Conservation (phyloP, 2,888 invertebrate genomes). For the Polydrusus pterygomalis region DNA sequence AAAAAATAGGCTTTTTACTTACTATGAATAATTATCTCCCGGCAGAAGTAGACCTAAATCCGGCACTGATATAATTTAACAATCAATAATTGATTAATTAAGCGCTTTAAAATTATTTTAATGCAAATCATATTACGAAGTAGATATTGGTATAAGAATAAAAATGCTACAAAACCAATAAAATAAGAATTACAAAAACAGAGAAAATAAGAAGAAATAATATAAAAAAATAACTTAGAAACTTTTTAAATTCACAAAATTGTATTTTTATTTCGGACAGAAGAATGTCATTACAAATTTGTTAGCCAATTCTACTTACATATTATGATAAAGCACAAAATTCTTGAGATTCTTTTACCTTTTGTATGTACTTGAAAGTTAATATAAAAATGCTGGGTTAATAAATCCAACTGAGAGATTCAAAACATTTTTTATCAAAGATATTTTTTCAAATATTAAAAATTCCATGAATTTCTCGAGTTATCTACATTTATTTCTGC, state of each 20-base stretch:
- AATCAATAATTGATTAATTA: no score
- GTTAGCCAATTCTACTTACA: not conserved
- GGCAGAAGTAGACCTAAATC: no score
- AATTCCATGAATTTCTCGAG: conserved; percentile 8
- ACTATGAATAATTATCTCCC: no score
- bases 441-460: not conserved
- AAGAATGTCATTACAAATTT: not conserved
- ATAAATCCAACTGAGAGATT: not conserved
- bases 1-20: no score
- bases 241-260: no score
- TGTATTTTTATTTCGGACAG: not conserved
- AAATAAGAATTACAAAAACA: no score
- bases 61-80: no score
- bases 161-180: no score
- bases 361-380: not conserved
- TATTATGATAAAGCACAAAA: not conserved
- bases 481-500: not conserved
- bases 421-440: not conserved
- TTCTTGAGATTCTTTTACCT: not conserved
- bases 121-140: no score
- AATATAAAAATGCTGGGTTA: not conserved
- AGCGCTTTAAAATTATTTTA: no score
- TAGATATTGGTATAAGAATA: not conserved
- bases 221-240: not conserved
- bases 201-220: no score